These are phyloP conservation scores for Podocnemis expansa DNA, from an alignment of 2,113 vertebrate species.

Conservation along the genomic window DNA sequence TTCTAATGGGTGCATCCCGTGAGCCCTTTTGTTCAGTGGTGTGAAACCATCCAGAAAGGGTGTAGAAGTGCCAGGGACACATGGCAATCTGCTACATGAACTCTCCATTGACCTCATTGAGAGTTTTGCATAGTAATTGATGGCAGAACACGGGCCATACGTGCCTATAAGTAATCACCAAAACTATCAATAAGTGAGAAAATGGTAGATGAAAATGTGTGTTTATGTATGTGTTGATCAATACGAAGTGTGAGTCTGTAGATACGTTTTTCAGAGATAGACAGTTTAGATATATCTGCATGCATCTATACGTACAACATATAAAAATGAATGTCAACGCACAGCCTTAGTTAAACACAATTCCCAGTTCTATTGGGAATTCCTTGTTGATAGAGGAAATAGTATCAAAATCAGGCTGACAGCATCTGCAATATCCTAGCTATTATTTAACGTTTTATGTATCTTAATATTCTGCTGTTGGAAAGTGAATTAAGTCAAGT, in stretches of 20 bases:
- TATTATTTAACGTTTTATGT: background rate
- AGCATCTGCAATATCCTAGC: background rate
- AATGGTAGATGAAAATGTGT: background rate
- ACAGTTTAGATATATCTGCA: background rate
- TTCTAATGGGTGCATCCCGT: too few species aligned
- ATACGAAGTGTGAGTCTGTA: background rate
- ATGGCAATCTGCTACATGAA: background rate
- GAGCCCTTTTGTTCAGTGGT: too few species aligned
- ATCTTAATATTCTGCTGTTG: too few species aligned
- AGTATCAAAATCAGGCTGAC: background rate
- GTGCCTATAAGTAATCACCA: background rate
- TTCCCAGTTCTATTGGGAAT: background rate
- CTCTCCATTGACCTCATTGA: background rate
- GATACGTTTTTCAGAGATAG: background rate
- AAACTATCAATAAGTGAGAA: accelerated
- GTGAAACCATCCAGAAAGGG: too few species aligned
- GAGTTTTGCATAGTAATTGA: background rate
- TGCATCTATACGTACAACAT: background rate
- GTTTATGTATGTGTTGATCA: too few species aligned
- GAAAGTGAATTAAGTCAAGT: background rate
- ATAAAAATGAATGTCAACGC: background rate
- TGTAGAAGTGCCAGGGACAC: too few species aligned
- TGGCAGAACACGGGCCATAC: background rate
- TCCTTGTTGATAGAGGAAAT: background rate
- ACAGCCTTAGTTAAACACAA: background rate